Evolutionary conservation across 2,888 invertebrate genomes (phyloP).

Genomic region (Drosophila affinis): DNA sequence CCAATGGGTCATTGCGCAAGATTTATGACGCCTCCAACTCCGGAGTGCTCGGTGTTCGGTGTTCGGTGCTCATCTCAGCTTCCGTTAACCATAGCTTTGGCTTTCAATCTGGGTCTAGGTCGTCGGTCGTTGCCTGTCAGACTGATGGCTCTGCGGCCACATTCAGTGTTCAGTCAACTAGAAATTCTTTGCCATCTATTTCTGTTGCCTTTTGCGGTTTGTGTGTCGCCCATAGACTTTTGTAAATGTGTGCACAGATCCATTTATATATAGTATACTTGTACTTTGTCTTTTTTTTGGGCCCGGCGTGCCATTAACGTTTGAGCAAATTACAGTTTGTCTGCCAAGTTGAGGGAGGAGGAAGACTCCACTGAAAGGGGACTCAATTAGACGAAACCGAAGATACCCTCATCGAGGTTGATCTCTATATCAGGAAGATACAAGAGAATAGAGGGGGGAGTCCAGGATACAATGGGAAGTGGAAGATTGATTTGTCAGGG

Average conservation of each 20-base stretch:
- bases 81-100: slow-evolving; percentile 58
- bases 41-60: not conserved
- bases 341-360: slow-evolving; percentile 6
- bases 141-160: slow-evolving; percentile 45
- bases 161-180: slow-evolving; percentile 62
- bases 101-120: slow-evolving; percentile 68
- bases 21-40: slow-evolving; percentile 69
- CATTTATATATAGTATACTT: slow-evolving; percentile 11
- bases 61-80: slow-evolving; percentile 27
- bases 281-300: slow-evolving; percentile 25
- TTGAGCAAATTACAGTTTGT: slow-evolving; percentile 61
- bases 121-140: slow-evolving; percentile 39
- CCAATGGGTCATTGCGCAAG: slow-evolving; percentile 76
- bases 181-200: slow-evolving; percentile 74
- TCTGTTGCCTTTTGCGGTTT: slow-evolving; percentile 55
- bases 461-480: not conserved
- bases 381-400: slow-evolving; percentile 21
- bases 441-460: not conserved
- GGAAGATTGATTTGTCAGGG: too few relatives aligned
- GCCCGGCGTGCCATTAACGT: slow-evolving; percentile 37
- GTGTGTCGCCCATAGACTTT: slow-evolving; percentile 63
- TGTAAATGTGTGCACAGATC: slow-evolving; percentile 8
- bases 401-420: slow-evolving; percentile 14
- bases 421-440: not conserved
- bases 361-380: not conserved